Evolutionary conservation across 2,888 invertebrate species (phyloP).

Genomic region (Spilosoma lubricipeda): DNA sequence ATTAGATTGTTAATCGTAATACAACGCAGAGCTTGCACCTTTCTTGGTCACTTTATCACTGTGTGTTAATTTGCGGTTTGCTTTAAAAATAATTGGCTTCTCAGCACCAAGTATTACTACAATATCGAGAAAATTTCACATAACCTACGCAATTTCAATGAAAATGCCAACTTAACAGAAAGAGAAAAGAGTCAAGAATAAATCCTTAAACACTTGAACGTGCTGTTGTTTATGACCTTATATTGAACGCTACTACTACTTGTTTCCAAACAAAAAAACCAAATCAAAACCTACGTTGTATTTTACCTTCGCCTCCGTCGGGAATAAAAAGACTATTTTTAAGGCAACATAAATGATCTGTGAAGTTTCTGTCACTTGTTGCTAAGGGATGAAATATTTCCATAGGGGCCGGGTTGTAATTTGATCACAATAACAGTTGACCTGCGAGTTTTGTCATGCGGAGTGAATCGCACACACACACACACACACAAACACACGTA

Average conservation of each 20-base stretch:
- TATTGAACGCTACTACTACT: not conserved
- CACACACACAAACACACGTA: not conserved
- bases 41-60: not conserved
- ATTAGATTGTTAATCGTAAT: not conserved
- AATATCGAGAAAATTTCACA: not conserved
- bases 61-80: not conserved
- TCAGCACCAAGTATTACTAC: not conserved
- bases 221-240: not conserved
- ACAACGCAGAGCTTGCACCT: not conserved
- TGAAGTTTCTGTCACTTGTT: constrained; percentile 6
- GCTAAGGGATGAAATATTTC: not conserved
- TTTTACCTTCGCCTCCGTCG: not conserved
- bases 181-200: not conserved
- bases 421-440: constrained; percentile 7
- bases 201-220: not conserved
- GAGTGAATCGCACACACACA: not conserved
- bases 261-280: too few relatives aligned
- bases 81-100: not conserved
- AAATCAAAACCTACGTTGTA: too few relatives aligned
- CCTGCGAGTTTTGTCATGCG: constrained; percentile 2
- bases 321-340: not conserved
- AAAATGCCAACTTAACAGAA: not conserved
- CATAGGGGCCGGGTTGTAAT: not conserved
- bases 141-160: not conserved
- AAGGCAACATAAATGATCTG: not conserved